Conservation (phyloP, 2,797 vertebrate species). For the Cetoscarus ocellatus region DNA sequence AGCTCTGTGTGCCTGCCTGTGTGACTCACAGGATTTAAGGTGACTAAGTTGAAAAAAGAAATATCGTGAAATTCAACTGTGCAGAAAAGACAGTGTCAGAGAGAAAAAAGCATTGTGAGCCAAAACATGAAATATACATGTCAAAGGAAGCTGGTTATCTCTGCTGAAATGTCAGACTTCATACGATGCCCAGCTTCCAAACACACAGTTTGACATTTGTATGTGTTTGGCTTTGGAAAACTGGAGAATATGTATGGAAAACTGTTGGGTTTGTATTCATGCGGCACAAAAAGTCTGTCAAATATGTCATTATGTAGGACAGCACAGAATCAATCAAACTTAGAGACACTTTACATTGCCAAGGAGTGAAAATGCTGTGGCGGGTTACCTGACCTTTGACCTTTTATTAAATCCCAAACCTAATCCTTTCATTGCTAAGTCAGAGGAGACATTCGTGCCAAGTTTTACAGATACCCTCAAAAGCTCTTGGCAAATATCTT, state of each 20-base stretch:
- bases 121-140: slow-evolving; percentile 41
- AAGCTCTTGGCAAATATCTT: too few relatives aligned
- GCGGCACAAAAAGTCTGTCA: too few relatives aligned
- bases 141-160: slow-evolving; percentile 57
- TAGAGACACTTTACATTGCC: too few relatives aligned
- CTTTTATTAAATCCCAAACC: too few relatives aligned
- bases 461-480: too few relatives aligned
- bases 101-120: neutral
- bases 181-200: slow-evolving; percentile 76
- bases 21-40: slow-evolving; percentile 11
- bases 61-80: neutral
- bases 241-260: slow-evolving; percentile 66
- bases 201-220: slow-evolving; percentile 87
- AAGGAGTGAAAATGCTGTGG: too few relatives aligned
- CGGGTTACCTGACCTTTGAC: too few relatives aligned
- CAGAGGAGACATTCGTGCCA: too few relatives aligned
- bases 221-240: slow-evolving; percentile 82
- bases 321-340: too few relatives aligned
- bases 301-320: too few relatives aligned
- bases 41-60: slow-evolving; percentile 1
- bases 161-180: slow-evolving; percentile 87
- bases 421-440: too few relatives aligned
- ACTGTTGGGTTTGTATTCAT: neutral
- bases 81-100: neutral
- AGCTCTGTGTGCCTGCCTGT: slow-evolving; percentile 6